phyloP scores from a whole-genome alignment of 2,113 vertebrate genomes.

The Hemibagrus wyckioides region DNA sequence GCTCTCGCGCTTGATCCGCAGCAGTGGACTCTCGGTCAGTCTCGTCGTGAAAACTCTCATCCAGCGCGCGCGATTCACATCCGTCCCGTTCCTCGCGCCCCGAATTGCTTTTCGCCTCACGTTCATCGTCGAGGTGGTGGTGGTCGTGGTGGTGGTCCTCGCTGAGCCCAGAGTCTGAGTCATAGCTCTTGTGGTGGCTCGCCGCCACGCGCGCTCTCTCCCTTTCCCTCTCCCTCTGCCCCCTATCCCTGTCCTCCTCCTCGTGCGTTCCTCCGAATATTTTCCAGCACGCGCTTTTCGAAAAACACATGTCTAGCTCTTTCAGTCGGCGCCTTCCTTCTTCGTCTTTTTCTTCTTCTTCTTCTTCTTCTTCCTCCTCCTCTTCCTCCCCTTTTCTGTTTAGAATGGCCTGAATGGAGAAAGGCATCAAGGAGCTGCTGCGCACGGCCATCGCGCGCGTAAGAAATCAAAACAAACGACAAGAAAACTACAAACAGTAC shows the following conservation, averaged over 20 bases:
- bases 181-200: conserved; percentile 73
- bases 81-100: conserved; percentile 53
- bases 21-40: conserved; percentile 75
- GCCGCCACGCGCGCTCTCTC: conserved; percentile 61
- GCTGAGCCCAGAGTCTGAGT: conserved; percentile 81
- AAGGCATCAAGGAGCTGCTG: conserved; percentile 82
- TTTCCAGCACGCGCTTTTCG: conserved; percentile 84
- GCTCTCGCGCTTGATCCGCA: conserved; percentile 68
- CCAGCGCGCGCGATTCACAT: conserved; percentile 45
- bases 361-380: background rate
- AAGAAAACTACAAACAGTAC: too few species aligned
- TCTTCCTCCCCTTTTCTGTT: conserved; percentile 75
- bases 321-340: conserved; percentile 77
- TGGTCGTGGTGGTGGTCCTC: conserved; percentile 74
- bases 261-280: conserved; percentile 71
- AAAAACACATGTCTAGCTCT: conserved; percentile 75
- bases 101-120: conserved; percentile 73
- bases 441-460: conserved; percentile 81
- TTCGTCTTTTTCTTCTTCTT: conserved; percentile 14
- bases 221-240: background rate
- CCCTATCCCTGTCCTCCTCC: background rate
- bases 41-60: conserved; percentile 74
- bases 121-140: conserved; percentile 68
- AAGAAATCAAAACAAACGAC: background rate
- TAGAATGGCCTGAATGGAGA: conserved; percentile 93